Base-by-base conservation (phyloP, 2,113 vertebrate genomes). In the Dipodomys spectabilis region DNA sequence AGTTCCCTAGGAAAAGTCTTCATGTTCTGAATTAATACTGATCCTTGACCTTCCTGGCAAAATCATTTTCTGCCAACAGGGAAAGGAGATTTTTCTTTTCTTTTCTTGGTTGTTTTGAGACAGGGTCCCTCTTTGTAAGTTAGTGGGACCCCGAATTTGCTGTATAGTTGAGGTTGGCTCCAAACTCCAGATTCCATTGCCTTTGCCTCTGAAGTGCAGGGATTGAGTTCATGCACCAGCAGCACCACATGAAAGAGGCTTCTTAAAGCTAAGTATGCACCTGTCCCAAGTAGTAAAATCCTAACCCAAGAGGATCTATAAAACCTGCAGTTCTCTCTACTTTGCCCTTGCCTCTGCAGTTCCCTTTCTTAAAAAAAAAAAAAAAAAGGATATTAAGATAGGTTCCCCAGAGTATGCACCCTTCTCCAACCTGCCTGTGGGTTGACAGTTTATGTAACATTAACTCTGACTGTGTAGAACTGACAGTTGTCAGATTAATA, bases 401-500 rank as follows among this genome's bases (percentile, higher is more conserved):
- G 72, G 22, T 39, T 95, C 93, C 92, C 93, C 19, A 15, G 93
- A 64, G 94, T 71, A 68, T 60, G 49, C 74, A 84, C 49, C 15
- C 32, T 16, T 85, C 94, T 94, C 82, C 92, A 69, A 25, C 77
- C 83, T 94, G 87, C 32, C 69, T 91, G 81, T 72, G 84, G 65
- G 73, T 23, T 96, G 96, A 93, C 94, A 82, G 90, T 90, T 93
- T 75, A 90, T 49, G 28, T 94, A 95, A 95, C 73, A 75, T 22
- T 69, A 80, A 85, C 69, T 91, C 91, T 49, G 69, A 92, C 84
- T 92, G 49, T 32, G 30, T 72, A 19, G 60, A 74, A 75, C 73
- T 96, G 96, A 95, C 94, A 94, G 74, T 95, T 90, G 82, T 96
- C 92, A 95, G 87, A 96, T 97, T 96, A 95, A 95, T 95, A 96